A percentile compares a stretch with the other conserved stretches of the same genome.
Conservation (phyloP, 2,888 invertebrate genomes). For the Gasteruption jaculator region DNA sequence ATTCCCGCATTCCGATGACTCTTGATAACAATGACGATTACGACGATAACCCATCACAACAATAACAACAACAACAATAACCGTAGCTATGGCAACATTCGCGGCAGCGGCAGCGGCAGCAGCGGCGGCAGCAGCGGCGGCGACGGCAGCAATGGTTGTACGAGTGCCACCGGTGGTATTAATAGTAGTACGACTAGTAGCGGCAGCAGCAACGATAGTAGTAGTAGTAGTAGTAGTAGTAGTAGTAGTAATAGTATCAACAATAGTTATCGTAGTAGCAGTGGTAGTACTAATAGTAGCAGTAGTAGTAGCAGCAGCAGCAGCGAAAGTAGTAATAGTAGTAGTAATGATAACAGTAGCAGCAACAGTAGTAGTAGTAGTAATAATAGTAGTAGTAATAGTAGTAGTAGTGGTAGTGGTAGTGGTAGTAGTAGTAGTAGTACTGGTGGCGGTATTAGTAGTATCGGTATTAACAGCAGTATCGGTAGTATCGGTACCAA, state of each 20-base stretch:
- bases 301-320: conserved; percentile 1
- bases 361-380: conserved; percentile 12
- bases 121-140: conserved; percentile 40
- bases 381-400: conserved; percentile 3
- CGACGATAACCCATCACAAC: not conserved
- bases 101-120: not conserved
- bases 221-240: not conserved
- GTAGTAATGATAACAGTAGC: conserved; percentile 1
- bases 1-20: no score
- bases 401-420: not conserved
- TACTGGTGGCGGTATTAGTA: no score
- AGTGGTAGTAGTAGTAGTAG: conserved; percentile 2
- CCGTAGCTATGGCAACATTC: not conserved
- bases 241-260: not conserved
- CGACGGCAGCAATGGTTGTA: conserved; percentile 40
- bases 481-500: no score
- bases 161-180: not conserved
- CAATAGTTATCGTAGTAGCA: not conserved
- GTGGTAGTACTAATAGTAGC: not conserved
- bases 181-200: conserved; percentile 1
- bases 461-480: no score
- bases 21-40: not conserved
- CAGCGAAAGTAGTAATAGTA: conserved; percentile 12
- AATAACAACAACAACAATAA: not conserved
- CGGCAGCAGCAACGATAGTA: not conserved